Base-by-base conservation (phyloP, 2,888 invertebrate genomes). In the Thera britannica region DNA sequence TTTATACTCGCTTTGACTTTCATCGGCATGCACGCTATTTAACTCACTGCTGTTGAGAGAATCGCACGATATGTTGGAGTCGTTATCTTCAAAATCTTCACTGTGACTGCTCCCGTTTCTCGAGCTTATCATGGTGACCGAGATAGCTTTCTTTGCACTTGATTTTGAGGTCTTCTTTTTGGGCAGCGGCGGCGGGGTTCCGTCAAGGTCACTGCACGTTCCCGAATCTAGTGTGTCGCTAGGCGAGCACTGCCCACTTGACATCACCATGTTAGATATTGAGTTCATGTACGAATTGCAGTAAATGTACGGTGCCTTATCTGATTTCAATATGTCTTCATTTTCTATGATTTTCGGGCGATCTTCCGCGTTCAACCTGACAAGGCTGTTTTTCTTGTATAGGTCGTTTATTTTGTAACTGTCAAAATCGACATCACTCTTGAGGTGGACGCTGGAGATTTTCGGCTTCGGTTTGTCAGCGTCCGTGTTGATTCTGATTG, bases 151-250 rank as follows among this genome's bases (percentile, higher is more conserved):
- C 84, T 94, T 94, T 71, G 90, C 87, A 64, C 86, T 92, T 56
- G 87, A 86, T 83, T 93, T 94, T 7, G 94, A 87, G 48, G 91
- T 94, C 84, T 96, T 96, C 86, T 96, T 96, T 91, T 96, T 96
- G 77, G 95, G 95, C 34, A 95, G 94, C 72, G 96, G 90, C 2
- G 96, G 96, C 64, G 96, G 96, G 35, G 96, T 96, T 52, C 95
- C 95, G 79, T 97, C 97, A 78, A 97, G 93, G 88, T 97, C 97
- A 84, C 97, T 97, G 89, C 97, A 97, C 48, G 97, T 97, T 57
- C 97, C 97, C 68, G 97, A 97, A 88, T 97, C 97, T 72, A 97
- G 85, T 0, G 97, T 97, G 81, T 97, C 97, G 80, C 96, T 97
- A 0, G 97, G 97, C 44, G 97, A 97, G 80, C 97, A 96, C 82